Base-by-base conservation (phyloP, 1,140 invertebrate species). In the Penaeus vannamei region DNA sequence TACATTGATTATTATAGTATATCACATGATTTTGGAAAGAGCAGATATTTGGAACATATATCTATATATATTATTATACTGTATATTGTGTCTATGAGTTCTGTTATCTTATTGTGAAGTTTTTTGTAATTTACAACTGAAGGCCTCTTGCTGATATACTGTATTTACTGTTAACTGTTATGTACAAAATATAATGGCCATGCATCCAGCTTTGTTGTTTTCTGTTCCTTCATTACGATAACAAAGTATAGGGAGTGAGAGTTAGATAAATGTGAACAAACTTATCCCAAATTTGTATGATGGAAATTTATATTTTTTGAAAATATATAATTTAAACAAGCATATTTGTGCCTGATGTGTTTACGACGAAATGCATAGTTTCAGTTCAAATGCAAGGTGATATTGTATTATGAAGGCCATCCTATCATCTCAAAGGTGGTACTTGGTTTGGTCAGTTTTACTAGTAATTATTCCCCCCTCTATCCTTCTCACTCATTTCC, bases 131-230 rank as follows among this genome's bases (percentile, higher is more conserved):
- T 86, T 84, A 89, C 62, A 84, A 83, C 69, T 79, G 72, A 61
- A 89, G 87, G 87, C 87, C 69, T 89, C 82, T 77, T 89, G 87
- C 82, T 89, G 82, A 69, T 84, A 83, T 84, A 82, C 62, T 87
- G 79, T 84, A 84, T 84, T 82, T 79, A 89, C 87, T 89, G 87
- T 89, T 89, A 84, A 88, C 87, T 87, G 86, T 88, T 88, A 89
- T 85, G 87, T 89, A 89, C 82, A 89, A 89, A 89, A 89, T 89
- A 89, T 89, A 84, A 89, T 84, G 87, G 82, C 87, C 82, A 89
- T 79, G 82, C 72, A 89, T 79, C 26, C 32, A 61, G 26, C 62
- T 60, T 86, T 62, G 20, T 32, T 26, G 17, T 22, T 29, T 69
- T 72, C 17, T 46, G 29, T 14, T 23, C n/a, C 14, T 12, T 62